Evolutionary conservation across 2,797 vertebrate genomes (phyloP), one percentile per base, ranked within the genome.

Genomic region (Rhabdophis nuchalis): DNA sequence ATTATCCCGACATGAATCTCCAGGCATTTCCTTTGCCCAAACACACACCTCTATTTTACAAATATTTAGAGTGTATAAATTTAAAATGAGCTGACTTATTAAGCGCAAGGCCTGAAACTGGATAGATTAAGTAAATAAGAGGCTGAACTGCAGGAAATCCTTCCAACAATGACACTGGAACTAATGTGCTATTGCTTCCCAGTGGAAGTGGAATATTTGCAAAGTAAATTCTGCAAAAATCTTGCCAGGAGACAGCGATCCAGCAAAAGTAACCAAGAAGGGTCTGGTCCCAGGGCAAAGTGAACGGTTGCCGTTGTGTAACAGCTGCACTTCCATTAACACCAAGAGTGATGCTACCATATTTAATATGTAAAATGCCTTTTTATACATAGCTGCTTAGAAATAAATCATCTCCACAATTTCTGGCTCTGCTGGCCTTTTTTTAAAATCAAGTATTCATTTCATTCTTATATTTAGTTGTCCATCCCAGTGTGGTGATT

Each of bases 1-100:
- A 90, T 72, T 46, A 88, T 91, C 56, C 86, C 50, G 86, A 32
- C 56, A 85, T 56, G n/a, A 64, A 88, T 56, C 50, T 91, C 32
- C 89, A 93, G 89, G 86, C 92, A 0, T 86, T 93, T 93, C 92
- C 92, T 93, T 88, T 85, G 85, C 89, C 87, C 89, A 93, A 93
- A 93, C 14, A 90, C 89, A 77, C 68, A 88, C 27, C 89, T 88
- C 50, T 27, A 91, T 64, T 91, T 54, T 54, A 29, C 89, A 93
- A 93, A 92, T 92, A 92, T 87, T 92, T 90, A 53, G 91, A 92
- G 29, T 64, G 68, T 29, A 85, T 85, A 92, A 85, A 92, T 90
- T 93, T 88, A 93, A 90, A 92, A 52, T 29, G 16, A 32, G 64
- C 25, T n/a, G 25, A 93, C 87, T 90, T 92, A 72, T 90, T 87